Conservation (phyloP, 2,888 invertebrate species). For the Latrodectus hesperus region DNA sequence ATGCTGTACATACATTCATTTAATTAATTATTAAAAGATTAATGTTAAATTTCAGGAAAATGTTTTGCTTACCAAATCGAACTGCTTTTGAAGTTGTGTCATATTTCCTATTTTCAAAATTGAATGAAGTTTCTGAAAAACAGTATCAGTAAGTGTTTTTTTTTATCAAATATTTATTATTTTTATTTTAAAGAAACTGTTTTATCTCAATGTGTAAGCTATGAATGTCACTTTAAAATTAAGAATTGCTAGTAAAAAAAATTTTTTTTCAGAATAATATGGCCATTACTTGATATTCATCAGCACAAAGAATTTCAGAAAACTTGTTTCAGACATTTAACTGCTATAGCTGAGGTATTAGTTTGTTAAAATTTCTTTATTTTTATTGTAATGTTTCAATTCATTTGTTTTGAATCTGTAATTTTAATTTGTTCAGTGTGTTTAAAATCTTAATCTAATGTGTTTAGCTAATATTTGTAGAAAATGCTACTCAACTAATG, state of each 20-base stretch:
- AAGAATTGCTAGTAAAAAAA: background rate
- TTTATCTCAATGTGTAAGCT: background rate
- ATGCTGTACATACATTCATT: no score
- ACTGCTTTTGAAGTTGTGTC: slow-evolving; percentile 50
- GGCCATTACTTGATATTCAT: slow-evolving; percentile 39
- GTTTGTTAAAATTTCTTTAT: no score
- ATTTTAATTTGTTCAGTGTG: no score
- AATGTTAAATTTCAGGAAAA: slow-evolving; percentile 25
- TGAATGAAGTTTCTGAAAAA: slow-evolving; percentile 13
- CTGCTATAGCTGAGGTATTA: slow-evolving; percentile 23
- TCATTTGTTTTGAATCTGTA: no score
- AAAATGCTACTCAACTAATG: no score
- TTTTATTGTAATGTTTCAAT: no score
- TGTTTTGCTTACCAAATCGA: slow-evolving; percentile 49
- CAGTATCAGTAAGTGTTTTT: slow-evolving; percentile 32
- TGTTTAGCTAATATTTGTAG: no score
- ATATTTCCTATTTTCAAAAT: slow-evolving; percentile 42
- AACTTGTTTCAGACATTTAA: slow-evolving; percentile 25
- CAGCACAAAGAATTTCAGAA: slow-evolving; percentile 36
- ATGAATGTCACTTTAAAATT: background rate
- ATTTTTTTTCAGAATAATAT: slow-evolving; percentile 23
- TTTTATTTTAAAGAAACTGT: background rate
- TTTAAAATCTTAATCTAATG: no score
- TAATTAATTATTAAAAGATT: no score
- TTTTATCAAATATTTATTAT: background rate